These are phyloP conservation scores for Hermatobates lingyangjiaoensis DNA, from an alignment of 1,140 invertebrate genomes.

Conservation along the genomic window DNA sequence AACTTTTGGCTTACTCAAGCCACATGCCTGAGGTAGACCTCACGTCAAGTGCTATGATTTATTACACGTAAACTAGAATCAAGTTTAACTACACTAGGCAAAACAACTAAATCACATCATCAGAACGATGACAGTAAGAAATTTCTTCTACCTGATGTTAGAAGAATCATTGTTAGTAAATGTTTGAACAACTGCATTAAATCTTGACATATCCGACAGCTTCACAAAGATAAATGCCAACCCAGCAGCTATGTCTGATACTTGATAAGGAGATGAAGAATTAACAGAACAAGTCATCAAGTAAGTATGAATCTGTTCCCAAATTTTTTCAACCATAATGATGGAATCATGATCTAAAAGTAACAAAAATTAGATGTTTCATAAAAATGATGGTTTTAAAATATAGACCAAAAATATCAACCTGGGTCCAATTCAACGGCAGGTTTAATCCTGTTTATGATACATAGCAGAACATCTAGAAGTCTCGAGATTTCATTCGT, in stretches of 20 bases:
- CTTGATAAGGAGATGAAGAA: background rate
- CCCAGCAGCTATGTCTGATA: slow-evolving; percentile 6
- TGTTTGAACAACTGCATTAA: slow-evolving; percentile 1
- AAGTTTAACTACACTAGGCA: too few relatives aligned
- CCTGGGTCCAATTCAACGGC: background rate
- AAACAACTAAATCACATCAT: too few relatives aligned
- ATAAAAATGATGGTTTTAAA: too few relatives aligned
- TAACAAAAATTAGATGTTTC: background rate
- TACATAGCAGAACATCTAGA: background rate
- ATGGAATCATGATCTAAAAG: slow-evolving; percentile 4
- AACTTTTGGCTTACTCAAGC: too few relatives aligned
- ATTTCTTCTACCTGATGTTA: slow-evolving; percentile 7
- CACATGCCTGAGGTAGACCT: too few relatives aligned
- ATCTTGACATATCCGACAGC: background rate
- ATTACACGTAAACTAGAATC: too few relatives aligned
- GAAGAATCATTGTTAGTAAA: slow-evolving; percentile 1
- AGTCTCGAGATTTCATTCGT: slow-evolving; percentile 1
- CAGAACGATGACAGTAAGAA: too few relatives aligned
- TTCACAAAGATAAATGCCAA: slow-evolving; percentile 3
- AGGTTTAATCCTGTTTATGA: slow-evolving; percentile 2
- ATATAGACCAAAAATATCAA: background rate
- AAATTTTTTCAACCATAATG: slow-evolving; percentile 6
- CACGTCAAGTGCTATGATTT: too few relatives aligned
- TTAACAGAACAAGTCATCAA: background rate
- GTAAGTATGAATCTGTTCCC: slow-evolving; percentile 9